A percentile compares a stretch with the other conserved stretches of the same genome.
Conservation (phyloP, 1,140 invertebrate genomes). For the Drosophila mojavensis region DNA sequence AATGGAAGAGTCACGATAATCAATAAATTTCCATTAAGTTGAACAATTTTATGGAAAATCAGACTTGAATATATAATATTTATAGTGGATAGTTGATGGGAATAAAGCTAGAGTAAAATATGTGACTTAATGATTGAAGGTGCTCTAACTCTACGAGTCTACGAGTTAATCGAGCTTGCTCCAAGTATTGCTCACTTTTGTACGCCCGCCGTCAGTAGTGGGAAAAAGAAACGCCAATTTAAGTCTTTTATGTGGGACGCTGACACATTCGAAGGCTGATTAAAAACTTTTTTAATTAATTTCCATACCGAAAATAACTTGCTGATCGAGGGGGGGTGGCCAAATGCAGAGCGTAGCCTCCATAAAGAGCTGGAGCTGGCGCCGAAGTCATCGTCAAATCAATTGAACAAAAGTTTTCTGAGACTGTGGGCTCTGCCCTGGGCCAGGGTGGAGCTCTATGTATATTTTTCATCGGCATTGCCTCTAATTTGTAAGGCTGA, state of each 20-base stretch:
- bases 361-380: conserved; percentile 1
- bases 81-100: too few species aligned
- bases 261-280: conserved; percentile 74
- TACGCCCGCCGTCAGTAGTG: not conserved
- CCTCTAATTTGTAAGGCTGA: not conserved
- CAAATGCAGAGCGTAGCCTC: conserved; percentile 12
- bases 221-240: conserved; percentile 2
- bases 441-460: not conserved
- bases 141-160: not conserved
- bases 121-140: too few species aligned
- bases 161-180: conserved; percentile 1
- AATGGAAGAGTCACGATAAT: too few species aligned
- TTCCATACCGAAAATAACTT: conserved; percentile 55
- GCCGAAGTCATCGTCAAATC: conserved; percentile 29
- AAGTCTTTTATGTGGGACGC: conserved; percentile 15
- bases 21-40: not conserved
- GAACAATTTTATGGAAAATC: too few species aligned
- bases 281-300: conserved; percentile 83
- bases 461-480: conserved; percentile 11
- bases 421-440: not conserved
- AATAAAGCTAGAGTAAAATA: too few species aligned
- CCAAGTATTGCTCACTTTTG: not conserved
- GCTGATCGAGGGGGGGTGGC: conserved; percentile 5
- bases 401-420: conserved; percentile 53
- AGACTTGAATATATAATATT: too few species aligned